Evolutionary conservation across 2,888 invertebrate genomes (phyloP), one percentile per base, ranked within the genome.

Genomic region (Heliconius sara): DNA sequence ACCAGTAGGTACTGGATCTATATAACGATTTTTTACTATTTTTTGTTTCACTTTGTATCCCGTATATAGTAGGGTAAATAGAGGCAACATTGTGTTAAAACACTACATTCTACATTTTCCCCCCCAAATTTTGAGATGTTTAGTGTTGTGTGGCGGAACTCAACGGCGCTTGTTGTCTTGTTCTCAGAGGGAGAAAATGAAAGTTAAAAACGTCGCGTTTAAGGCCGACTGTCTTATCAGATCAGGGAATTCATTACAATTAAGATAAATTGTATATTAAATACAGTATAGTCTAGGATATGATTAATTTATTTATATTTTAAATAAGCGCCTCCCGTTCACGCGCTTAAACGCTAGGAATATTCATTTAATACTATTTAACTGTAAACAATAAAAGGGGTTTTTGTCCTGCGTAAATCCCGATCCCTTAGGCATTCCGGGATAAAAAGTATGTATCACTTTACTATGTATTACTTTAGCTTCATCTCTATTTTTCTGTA

Each of bases 11-110:
- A 30, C 47, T 27, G 43, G 70, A 68, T 66, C 65, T 74, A 27
- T 66, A 57, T 74, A 39, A 39, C 43, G 70, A 77, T 66, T 16
- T 72, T n/a, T 75, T 65, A 67, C 39, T 57, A 30, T n/a, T 68
- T 30, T 57, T 10, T 16, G 16, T 19, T 52, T 19, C 19, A 52
- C 19, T 5, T 6, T 60, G 4, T 60, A 60, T 60, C 22, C 10
- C n/a, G 3, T 60, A 60, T 57, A 10, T 57, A 22, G 22, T 22
- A 16, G 22, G 57, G n/a, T 57, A 57, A n/a, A 0, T 60, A 60
- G n/a, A 47, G 16, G 47, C n/a, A 10, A 57, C 22, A 47, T 57
- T n/a, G 57, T 57, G 57, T 22, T n/a, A 57, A 57, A 22, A 57
- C 57, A 57, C 57, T 9, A 22, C 3, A 1, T 60, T n/a, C 10